Evolutionary conservation across 2,888 invertebrate genomes (phyloP).

Genomic region (Pyralis farinalis): DNA sequence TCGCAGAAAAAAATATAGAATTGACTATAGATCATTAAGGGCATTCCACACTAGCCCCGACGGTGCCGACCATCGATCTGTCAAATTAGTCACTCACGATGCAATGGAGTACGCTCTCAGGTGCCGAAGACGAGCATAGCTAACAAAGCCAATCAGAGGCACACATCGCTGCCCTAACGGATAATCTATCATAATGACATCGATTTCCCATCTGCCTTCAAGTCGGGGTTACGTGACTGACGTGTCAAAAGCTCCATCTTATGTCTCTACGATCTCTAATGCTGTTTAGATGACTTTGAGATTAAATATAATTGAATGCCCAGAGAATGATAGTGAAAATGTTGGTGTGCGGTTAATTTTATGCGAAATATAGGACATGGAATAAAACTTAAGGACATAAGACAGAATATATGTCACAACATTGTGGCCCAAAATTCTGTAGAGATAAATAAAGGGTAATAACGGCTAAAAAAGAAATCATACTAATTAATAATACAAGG

Average conservation of each 20-base stretch:
- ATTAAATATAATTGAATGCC: constrained; percentile 12
- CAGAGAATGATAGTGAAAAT: no score
- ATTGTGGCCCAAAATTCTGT: no score
- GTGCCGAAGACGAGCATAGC: constrained; percentile 58
- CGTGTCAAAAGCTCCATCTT: constrained; percentile 46
- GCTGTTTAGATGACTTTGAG: constrained; percentile 17
- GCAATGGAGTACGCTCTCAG: constrained; percentile 60
- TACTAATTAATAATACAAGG: no score
- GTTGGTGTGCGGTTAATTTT: no score
- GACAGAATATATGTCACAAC: no score
- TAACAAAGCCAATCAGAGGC: constrained; percentile 77
- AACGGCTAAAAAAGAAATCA: no score
- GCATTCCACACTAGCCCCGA: constrained; percentile 41
- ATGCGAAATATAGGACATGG: no score
- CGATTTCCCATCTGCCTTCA: constrained; percentile 65
- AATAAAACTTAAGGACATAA: no score
- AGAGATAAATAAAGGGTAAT: no score
- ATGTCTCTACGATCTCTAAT: constrained; percentile 25
- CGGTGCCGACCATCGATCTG: constrained; percentile 64
- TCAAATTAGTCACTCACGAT: constrained; percentile 67
- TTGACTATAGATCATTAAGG: constrained; percentile 56
- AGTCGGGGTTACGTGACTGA: constrained; percentile 45
- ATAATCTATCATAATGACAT: constrained; percentile 79
- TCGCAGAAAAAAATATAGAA: no score
- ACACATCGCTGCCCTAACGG: constrained; percentile 56